These are phyloP conservation scores for Heterodera carotae DNA, from an alignment of 1,140 invertebrate genomes.

Conservation along the genomic window DNA sequence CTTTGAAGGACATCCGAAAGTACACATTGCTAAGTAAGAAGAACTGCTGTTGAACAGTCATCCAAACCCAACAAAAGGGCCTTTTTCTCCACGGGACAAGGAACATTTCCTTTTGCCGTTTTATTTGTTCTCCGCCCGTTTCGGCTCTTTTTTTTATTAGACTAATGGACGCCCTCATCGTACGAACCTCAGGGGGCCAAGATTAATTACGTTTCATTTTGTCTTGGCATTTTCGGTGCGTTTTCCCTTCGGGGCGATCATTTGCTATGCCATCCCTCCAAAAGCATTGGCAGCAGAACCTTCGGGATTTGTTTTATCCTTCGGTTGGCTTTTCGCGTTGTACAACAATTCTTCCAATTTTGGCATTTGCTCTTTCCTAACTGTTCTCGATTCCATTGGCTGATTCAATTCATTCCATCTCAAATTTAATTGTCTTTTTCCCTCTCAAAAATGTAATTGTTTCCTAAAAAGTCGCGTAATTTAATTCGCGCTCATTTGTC, in stretches of 20 bases:
- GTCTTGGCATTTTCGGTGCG: background rate
- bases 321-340: background rate
- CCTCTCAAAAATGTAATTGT: too few relatives aligned
- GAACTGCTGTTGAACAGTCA: too few relatives aligned
- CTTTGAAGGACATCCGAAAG: background rate
- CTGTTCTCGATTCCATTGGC: background rate
- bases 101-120: background rate
- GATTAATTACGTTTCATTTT: slow-evolving; percentile 20
- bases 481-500: too few relatives aligned
- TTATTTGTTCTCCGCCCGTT: slow-evolving; percentile 11
- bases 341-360: background rate
- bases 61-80: background rate
- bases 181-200: background rate
- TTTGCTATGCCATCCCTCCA: background rate
- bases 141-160: slow-evolving; percentile 16
- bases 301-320: background rate
- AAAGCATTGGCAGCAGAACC: background rate
- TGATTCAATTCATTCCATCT: background rate
- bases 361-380: background rate
- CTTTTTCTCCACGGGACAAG: background rate
- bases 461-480: too few relatives aligned
- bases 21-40: slow-evolving; percentile 1
- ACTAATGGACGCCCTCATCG: slow-evolving; percentile 5
- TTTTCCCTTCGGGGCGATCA: background rate
- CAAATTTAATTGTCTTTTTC: too few relatives aligned